phyloP scores from a whole-genome alignment of 2,888 invertebrate genomes.

The Melanostoma mellinum region DNA sequence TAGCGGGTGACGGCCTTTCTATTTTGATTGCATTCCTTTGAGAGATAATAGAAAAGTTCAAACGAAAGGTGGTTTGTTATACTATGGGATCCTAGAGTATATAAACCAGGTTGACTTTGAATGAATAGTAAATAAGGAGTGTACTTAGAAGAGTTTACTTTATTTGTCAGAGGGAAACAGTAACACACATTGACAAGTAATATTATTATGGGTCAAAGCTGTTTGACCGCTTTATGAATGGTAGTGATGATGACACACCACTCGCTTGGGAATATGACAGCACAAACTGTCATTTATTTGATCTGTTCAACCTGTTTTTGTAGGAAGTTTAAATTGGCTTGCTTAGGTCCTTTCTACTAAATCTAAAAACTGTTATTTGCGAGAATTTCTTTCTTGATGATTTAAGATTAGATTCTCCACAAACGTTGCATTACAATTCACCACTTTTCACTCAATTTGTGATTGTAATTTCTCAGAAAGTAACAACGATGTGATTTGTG shows the following conservation, averaged over 20 bases:
- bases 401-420: too few species aligned
- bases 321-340: too few species aligned
- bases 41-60: conserved; percentile 6
- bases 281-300: too few species aligned
- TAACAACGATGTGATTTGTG: too few species aligned
- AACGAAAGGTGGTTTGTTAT: conserved; percentile 22
- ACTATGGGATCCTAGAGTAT: conserved; percentile 2
- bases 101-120: conserved; percentile 3
- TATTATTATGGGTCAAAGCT: conserved; percentile 17
- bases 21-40: conserved; percentile 43
- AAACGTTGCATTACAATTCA: too few species aligned
- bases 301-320: too few species aligned
- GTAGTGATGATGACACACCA: not conserved
- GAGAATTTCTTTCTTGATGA: too few species aligned
- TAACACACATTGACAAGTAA: conserved; percentile 14
- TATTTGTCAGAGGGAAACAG: conserved; percentile 32
- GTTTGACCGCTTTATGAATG: not conserved
- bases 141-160: conserved; percentile 45
- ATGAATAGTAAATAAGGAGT: conserved; percentile 49
- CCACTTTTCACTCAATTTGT: too few species aligned
- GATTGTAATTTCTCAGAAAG: too few species aligned
- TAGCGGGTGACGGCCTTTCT: conserved; percentile 43
- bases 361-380: too few species aligned
- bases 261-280: too few species aligned
- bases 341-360: too few species aligned